Evolutionary conservation across 2,113 vertebrate genomes (phyloP), one percentile per base, ranked within the genome.

Genomic region (Odocoileus hemionus): DNA sequence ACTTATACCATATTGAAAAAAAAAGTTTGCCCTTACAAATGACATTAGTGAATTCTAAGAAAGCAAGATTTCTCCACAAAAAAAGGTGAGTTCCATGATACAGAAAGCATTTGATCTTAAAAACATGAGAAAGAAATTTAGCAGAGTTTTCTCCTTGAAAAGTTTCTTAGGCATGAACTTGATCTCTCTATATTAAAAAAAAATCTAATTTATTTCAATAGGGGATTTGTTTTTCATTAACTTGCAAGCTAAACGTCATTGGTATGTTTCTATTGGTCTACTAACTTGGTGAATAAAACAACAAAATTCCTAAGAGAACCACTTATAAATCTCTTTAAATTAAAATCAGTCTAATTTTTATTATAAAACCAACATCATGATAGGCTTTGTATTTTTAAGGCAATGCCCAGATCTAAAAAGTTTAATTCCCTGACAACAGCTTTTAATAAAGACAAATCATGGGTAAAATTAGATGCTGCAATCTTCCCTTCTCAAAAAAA

Each of bases 1-100:
- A 99, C 99, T 99, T 99, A 99, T 99, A 98, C 98, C 98, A 98
- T 96, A 98, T 99, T 98, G 98, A 98, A 99, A 98, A 99, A 98
- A 13, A 98, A 98, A 98, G 97, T 98, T 99, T 98, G 99, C 98
- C 98, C 98, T 99, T 99, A 98, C 99, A 96, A 98, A 98, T 95
- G 96, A 96, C 96, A 97, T 97, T 96, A 97, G 94, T 98, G 95
- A 98, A 98, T 98, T 97, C 92, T 95, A 97, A 98, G 97, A 97
- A 97, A 97, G 95, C 91, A 83, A 96, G 83, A 89, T 96, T 91
- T 79, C 61, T 25, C 58, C 16, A 84, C 98, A 85, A 76, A 96
- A 79, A 96, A 97, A 28, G 36, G 47, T 43, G 60, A 98, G 90
- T 84, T 91, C 85, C 76, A 95, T 89, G 76, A 89, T 89, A 3